Evolutionary conservation across 2,888 invertebrate genomes (phyloP).

Genomic region (Crepidodera aurea): DNA sequence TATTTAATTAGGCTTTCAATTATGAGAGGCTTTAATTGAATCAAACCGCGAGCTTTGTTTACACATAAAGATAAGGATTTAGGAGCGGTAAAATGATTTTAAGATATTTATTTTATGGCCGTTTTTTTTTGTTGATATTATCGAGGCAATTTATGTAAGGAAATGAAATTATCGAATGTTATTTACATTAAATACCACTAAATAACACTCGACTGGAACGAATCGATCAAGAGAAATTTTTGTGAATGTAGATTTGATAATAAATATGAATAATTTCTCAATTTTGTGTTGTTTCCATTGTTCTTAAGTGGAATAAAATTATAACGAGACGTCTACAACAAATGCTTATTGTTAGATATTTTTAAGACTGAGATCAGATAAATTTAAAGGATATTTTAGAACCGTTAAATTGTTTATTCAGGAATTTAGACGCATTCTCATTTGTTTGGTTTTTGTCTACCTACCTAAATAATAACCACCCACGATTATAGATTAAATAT

Average conservation of each 20-base stretch:
- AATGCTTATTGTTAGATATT: constrained; percentile 28
- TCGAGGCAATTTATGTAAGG: constrained; percentile 27
- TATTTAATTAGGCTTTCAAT: constrained; percentile 45
- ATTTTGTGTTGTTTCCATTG: constrained; percentile 27
- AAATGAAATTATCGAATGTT: constrained; percentile 24
- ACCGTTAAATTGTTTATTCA: constrained; percentile 28
- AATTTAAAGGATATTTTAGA: constrained; percentile 24
- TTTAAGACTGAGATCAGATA: constrained; percentile 20
- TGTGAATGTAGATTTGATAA: constrained; percentile 26
- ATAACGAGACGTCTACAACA: constrained; percentile 23
- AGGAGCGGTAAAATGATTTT: constrained; percentile 25
- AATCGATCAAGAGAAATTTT: constrained; percentile 27
- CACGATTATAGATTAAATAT: not conserved
- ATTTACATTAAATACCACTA: constrained; percentile 30
- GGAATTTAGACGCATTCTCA: constrained; percentile 6
- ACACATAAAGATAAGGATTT: constrained; percentile 38
- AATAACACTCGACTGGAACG: constrained; percentile 29
- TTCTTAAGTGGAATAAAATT: constrained; percentile 30
- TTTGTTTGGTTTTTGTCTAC: constrained; percentile 2
- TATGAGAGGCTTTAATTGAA: constrained; percentile 41
- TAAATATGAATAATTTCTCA: constrained; percentile 30
- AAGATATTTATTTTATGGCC: constrained; percentile 19
- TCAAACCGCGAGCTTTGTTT: constrained; percentile 34
- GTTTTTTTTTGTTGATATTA: constrained; percentile 25
- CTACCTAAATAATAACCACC: constrained; percentile 20